These are phyloP conservation scores for Drosophila quadrilineata DNA, from an alignment of 1,140 invertebrate species.

Conservation along the genomic window DNA sequence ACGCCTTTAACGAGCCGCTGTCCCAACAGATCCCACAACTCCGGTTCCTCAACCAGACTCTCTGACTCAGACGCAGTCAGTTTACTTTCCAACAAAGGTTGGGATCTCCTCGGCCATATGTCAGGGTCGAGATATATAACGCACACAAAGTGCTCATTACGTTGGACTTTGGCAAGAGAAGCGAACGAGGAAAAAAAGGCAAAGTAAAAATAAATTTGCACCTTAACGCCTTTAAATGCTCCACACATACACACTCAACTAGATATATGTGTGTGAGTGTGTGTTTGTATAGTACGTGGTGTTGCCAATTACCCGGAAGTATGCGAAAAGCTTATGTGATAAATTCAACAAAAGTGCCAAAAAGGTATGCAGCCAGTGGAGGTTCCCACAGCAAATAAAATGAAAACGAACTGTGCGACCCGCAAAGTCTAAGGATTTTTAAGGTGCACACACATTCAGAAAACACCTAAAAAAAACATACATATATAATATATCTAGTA, in stretches of 20 bases:
- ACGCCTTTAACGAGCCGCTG: conserved; percentile 62
- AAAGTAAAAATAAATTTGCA: conserved; percentile 73
- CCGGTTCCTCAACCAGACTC: conserved; percentile 14
- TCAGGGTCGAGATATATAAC: conserved; percentile 70
- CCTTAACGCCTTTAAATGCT: conserved; percentile 78
- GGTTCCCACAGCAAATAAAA: conserved; percentile 22
- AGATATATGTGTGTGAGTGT: conserved; percentile 2
- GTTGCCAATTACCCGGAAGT: conserved; percentile 78
- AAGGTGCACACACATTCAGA: conserved; percentile 64
- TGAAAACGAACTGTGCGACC: conserved; percentile 37
- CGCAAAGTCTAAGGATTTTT: conserved; percentile 54
- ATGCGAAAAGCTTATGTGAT: conserved; percentile 79
- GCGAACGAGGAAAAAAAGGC: no score
- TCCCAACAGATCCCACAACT: not conserved
- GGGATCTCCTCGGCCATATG: conserved; percentile 45
- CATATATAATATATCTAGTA: not conserved
- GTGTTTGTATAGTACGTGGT: conserved; percentile 61
- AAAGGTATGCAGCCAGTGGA: conserved; percentile 65
- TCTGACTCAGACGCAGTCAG: not conserved
- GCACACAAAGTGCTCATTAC: conserved; percentile 63
- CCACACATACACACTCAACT: conserved; percentile 42
- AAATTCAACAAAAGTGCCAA: conserved; percentile 76
- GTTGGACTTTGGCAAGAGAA: conserved; percentile 41
- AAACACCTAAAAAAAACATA: conserved; percentile 38
- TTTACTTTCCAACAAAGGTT: not conserved